Percentiles rank a stretch among this genome's conserved stretches.
Conservation (phyloP, 2,797 vertebrate genomes). For the Rhincodon typus region DNA sequence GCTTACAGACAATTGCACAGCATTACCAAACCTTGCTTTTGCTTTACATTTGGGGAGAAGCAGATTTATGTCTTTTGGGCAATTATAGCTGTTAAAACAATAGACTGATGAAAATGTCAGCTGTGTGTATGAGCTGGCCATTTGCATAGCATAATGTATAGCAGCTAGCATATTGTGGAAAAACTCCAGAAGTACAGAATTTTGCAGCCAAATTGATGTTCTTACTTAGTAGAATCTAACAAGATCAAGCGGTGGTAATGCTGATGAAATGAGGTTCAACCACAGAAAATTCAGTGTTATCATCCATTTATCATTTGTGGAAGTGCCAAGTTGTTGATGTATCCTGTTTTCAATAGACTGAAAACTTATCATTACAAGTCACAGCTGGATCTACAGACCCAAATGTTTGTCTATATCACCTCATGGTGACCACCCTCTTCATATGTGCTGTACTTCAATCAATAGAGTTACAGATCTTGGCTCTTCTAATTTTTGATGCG, state of each 20-base stretch:
- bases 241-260: not conserved
- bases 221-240: not conserved
- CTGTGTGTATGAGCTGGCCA: not conserved
- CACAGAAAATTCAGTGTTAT: not conserved
- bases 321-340: not conserved
- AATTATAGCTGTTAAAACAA: not conserved
- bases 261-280: not conserved
- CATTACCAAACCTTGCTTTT: not conserved
- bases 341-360: not conserved
- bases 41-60: not conserved
- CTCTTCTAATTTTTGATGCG: not conserved
- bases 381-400: not conserved
- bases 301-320: not conserved
- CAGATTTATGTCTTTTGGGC: not conserved
- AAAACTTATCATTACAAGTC: not conserved
- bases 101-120: not conserved
- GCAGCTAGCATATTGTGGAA: not conserved
- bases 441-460: not conserved
- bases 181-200: not conserved
- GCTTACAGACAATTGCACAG: not conserved
- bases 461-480: not conserved
- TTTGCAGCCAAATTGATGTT: not conserved
- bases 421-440: not conserved
- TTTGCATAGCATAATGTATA: not conserved
- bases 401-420: not conserved